Evolutionary conservation across 1,140 invertebrate species (phyloP).

Genomic region (Drosophila parvula): DNA sequence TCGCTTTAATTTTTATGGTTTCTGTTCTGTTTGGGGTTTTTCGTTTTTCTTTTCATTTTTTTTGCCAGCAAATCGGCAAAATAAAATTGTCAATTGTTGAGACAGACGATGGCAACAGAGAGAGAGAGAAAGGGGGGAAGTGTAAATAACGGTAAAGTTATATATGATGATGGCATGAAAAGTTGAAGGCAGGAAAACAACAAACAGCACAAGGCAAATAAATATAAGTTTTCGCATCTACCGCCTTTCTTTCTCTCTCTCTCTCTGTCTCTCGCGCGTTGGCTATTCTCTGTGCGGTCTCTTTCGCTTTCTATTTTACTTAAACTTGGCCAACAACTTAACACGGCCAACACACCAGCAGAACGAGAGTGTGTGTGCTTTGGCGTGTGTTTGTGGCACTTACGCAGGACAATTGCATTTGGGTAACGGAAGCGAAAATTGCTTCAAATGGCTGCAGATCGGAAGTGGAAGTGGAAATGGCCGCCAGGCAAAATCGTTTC

Average conservation of each 20-base stretch:
- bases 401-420: slow-evolving; percentile 67
- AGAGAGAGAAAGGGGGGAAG: slow-evolving; percentile 4
- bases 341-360: slow-evolving; percentile 19
- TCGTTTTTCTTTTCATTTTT: not conserved
- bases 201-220: slow-evolving; percentile 22
- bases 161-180: slow-evolving; percentile 38
- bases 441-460: slow-evolving; percentile 67
- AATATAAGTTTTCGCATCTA: slow-evolving; percentile 19
- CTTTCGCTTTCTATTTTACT: slow-evolving; percentile 43
- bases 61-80: slow-evolving; percentile 22
- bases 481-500: slow-evolving; percentile 53
- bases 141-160: slow-evolving; percentile 63
- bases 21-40: not conserved
- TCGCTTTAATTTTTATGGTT: slow-evolving; percentile 19
- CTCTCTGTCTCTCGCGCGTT: too few relatives aligned
- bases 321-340: slow-evolving; percentile 45
- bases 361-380: not conserved
- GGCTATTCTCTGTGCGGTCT: not conserved
- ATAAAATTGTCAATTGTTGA: slow-evolving; percentile 55
- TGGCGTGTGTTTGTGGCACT: slow-evolving; percentile 34
- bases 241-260: not conserved
- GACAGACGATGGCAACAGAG: slow-evolving; percentile 5
- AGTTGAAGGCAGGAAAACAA: slow-evolving; percentile 27
- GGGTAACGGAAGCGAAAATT: slow-evolving; percentile 69
- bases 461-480: slow-evolving; percentile 58